Conservation (phyloP, 2,113 vertebrate genomes). For the Lepus americanus region DNA sequence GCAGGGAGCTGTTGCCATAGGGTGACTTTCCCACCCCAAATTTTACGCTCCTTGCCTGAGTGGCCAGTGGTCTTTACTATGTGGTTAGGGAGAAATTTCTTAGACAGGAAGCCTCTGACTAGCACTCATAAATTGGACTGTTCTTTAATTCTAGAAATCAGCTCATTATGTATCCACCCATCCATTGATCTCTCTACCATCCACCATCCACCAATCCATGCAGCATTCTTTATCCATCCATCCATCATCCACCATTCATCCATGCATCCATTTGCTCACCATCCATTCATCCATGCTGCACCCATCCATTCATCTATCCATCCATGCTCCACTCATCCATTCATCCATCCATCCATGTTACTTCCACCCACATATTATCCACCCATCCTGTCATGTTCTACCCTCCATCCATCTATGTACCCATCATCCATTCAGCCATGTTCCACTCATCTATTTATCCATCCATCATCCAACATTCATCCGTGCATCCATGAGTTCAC, state of each 20-base stretch:
- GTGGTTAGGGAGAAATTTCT: not conserved
- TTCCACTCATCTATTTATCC: too few species aligned
- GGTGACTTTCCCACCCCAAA: not conserved
- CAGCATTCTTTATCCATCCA: not conserved
- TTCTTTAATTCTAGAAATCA: not conserved
- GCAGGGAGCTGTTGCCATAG: not conserved
- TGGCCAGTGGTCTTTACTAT: not conserved
- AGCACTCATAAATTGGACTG: not conserved
- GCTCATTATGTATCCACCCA: not conserved
- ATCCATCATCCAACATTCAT: too few species aligned
- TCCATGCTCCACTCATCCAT: too few species aligned
- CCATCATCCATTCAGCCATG: too few species aligned
- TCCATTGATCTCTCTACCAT: not conserved
- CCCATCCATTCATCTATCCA: too few species aligned
- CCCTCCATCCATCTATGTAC: not conserved
- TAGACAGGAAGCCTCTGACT: not conserved
- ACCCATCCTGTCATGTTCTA: too few species aligned
- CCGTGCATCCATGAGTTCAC: too few species aligned
- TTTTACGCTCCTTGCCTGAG: not conserved
- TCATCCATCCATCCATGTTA: too few species aligned
- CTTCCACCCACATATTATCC: too few species aligned
- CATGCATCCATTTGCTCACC: too few species aligned
- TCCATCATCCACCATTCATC: not conserved
- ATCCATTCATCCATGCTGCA: too few species aligned
- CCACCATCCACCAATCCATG: too few species aligned